Evolutionary conservation across 2,113 vertebrate species (phyloP).

Genomic region (Otis tarda): DNA sequence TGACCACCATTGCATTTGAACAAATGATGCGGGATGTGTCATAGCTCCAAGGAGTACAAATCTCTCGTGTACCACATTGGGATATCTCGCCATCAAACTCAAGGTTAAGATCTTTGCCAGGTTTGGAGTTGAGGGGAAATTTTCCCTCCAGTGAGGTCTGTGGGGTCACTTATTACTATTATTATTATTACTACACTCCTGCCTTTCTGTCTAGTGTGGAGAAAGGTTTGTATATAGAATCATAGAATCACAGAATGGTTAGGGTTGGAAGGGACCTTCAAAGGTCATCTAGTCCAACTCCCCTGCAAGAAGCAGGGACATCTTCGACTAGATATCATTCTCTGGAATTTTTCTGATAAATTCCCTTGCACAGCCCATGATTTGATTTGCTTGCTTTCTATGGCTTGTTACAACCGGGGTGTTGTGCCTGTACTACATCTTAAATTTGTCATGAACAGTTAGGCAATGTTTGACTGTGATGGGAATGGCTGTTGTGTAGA

Average conservation of each 20-base stretch:
- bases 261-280: too few species aligned
- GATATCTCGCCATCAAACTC: not conserved
- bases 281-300: too few species aligned
- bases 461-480: not conserved
- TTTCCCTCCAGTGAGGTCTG: not conserved
- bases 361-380: not conserved
- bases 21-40: not conserved
- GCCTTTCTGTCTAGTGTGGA: not conserved
- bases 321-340: not conserved
- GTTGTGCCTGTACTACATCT: accelerated
- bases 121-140: not conserved
- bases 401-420: not conserved
- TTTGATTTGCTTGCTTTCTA: not conserved
- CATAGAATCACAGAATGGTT: too few species aligned
- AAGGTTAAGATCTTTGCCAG: not conserved
- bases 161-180: not conserved
- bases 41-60: not conserved
- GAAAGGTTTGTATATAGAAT: not conserved
- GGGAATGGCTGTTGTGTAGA: not conserved
- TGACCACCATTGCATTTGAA: accelerated
- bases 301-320: too few species aligned
- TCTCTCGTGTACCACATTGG: not conserved
- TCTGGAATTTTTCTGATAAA: not conserved
- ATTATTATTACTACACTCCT: not conserved
- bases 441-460: not conserved